Conservation (phyloP, 2,797 vertebrate species). For the Eulemur albifrons region DNA sequence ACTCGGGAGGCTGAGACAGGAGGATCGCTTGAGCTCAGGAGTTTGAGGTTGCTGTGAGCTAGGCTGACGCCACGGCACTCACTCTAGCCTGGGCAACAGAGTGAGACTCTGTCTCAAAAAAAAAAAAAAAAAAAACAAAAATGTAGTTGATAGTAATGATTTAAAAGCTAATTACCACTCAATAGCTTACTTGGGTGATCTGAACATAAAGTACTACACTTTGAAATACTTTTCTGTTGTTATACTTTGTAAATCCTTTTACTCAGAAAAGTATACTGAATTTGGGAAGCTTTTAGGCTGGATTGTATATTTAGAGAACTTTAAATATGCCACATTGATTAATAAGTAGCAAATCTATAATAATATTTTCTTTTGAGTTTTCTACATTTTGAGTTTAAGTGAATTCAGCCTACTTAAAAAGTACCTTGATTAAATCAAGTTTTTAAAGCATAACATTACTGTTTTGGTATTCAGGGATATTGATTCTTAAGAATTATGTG, state of each 20-base stretch:
- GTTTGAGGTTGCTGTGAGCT: too few species aligned
- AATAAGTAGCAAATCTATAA: neutral
- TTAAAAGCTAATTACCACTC: neutral
- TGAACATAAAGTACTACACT: too few species aligned
- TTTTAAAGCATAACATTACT: neutral
- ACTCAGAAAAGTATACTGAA: neutral
- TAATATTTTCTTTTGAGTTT: neutral
- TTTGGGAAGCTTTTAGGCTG: neutral
- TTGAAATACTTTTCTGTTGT: neutral
- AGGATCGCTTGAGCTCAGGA: too few species aligned
- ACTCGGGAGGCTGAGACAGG: too few species aligned
- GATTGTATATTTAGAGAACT: neutral
- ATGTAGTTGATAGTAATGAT: neutral
- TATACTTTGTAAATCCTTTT: neutral
- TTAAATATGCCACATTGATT: neutral
- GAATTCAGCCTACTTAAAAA: neutral
- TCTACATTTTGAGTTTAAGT: constrained; percentile 8
- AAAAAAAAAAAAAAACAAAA: too few species aligned
- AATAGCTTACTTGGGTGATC: neutral
- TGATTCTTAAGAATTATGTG: neutral
- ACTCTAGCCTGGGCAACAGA: too few species aligned
- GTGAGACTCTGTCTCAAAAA: too few species aligned
- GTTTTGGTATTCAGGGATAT: neutral
- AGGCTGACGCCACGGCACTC: too few species aligned
- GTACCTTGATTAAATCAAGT: constrained; percentile 9